A percentile compares a stretch with the other conserved stretches of the same genome.
Evolutionary conservation across 2,888 invertebrate genomes (phyloP).

Genomic region (Lepeophtheirus nordmannii): DNA sequence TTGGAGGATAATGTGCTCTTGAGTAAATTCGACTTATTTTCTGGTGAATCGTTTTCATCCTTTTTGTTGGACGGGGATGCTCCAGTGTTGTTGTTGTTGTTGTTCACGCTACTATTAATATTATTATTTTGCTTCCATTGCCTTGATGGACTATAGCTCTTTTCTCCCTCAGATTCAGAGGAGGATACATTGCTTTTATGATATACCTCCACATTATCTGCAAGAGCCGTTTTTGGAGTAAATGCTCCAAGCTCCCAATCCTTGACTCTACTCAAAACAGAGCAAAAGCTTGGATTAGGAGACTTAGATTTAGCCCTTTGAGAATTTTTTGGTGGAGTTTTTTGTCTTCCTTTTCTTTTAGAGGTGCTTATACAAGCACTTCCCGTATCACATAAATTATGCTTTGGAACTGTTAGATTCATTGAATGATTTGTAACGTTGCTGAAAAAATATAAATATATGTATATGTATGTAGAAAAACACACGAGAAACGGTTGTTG

Average conservation of each 20-base stretch:
- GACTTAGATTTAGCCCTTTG: constrained; percentile 22
- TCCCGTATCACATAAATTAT: background rate
- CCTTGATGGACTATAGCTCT: background rate
- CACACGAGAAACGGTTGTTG: background rate
- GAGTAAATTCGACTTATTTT: background rate
- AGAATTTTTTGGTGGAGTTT: background rate
- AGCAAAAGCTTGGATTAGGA: constrained; percentile 24
- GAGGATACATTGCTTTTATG: background rate
- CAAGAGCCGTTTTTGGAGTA: constrained; percentile 25
- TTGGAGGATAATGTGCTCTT: background rate
- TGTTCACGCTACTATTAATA: background rate
- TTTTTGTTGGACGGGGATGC: background rate
- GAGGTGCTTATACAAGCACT: background rate
- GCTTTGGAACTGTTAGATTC: background rate
- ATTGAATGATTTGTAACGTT: background rate
- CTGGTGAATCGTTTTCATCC: background rate
- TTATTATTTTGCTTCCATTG: background rate
- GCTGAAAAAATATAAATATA: background rate
- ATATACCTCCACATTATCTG: constrained; percentile 21
- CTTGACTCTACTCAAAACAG: constrained; percentile 24
- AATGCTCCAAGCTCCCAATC: constrained; percentile 25
- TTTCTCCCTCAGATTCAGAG: background rate
- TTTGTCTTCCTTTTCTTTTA: background rate
- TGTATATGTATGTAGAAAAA: background rate
- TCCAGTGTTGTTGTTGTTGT: background rate